Evolutionary conservation across 2,888 invertebrate species (phyloP).

Genomic region (Eupithecia dodoneata): DNA sequence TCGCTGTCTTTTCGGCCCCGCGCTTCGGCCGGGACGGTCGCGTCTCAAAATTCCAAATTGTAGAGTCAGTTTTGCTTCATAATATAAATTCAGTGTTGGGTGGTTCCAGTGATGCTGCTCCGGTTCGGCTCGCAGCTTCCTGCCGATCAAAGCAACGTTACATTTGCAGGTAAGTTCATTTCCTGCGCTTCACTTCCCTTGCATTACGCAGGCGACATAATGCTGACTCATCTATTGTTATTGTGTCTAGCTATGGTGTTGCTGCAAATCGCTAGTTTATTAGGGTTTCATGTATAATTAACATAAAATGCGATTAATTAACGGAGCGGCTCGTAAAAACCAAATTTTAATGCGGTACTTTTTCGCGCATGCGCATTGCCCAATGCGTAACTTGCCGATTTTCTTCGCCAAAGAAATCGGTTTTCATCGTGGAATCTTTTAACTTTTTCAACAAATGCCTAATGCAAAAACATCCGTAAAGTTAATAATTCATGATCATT

Average conservation of each 20-base stretch:
- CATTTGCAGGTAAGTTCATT: background rate
- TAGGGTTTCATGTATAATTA: background rate
- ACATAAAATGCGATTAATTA: background rate
- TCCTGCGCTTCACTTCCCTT: background rate
- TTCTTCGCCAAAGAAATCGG: background rate
- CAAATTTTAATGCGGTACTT: background rate
- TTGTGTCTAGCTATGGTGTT: background rate
- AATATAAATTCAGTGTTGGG: background rate
- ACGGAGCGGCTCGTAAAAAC: background rate
- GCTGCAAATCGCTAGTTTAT: background rate
- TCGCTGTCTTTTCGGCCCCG: background rate
- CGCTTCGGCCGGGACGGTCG: conserved; percentile 1
- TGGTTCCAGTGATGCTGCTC: background rate
- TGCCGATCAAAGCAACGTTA: background rate
- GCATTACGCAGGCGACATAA: background rate
- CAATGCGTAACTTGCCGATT: background rate
- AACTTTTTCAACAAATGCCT: background rate
- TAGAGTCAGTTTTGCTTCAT: background rate
- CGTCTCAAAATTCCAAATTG: background rate
- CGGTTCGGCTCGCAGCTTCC: background rate
- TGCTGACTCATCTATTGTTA: background rate
- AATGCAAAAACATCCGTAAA: background rate
- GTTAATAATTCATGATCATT: background rate
- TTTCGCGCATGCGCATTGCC: background rate
- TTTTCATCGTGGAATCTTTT: background rate